Evolutionary conservation across 2,797 vertebrate species (phyloP).

Genomic region (Pseudochaenichthys georgianus): DNA sequence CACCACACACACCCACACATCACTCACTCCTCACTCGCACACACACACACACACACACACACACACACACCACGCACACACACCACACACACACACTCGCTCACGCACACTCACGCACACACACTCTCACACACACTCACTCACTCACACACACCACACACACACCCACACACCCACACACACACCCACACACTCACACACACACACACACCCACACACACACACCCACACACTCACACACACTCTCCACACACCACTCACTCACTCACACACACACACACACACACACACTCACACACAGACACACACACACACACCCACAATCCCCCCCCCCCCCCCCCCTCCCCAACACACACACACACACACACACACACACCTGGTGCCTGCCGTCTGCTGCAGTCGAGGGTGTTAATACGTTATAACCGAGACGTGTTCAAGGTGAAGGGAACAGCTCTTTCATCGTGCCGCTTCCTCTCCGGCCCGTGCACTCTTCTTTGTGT

Average conservation of each 20-base stretch:
- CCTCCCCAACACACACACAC: no score
- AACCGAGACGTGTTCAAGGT: constrained; percentile 6
- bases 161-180: background rate
- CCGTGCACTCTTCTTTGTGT: background rate
- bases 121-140: background rate
- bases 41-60: no score
- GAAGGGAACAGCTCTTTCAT: background rate
- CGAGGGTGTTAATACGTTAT: constrained; percentile 30
- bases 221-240: background rate
- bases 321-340: no score
- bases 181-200: background rate
- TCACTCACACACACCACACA: background rate
- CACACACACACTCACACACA: constrained; percentile 2
- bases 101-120: constrained; percentile 3
- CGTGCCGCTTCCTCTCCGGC: background rate
- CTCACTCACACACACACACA: background rate
- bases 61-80: background rate
- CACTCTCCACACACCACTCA: constrained; percentile 4
- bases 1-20: background rate
- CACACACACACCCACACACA: constrained; percentile 11
- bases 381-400: constrained; percentile 14
- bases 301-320: background rate
- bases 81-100: constrained; percentile 8
- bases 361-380: constrained; percentile 6
- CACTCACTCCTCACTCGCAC: no score